Percentiles rank a stretch among this genome's conserved stretches.
These are phyloP conservation scores for Xenopus borealis DNA, from an alignment of 2,113 vertebrate genomes.

Conservation along the genomic window DNA sequence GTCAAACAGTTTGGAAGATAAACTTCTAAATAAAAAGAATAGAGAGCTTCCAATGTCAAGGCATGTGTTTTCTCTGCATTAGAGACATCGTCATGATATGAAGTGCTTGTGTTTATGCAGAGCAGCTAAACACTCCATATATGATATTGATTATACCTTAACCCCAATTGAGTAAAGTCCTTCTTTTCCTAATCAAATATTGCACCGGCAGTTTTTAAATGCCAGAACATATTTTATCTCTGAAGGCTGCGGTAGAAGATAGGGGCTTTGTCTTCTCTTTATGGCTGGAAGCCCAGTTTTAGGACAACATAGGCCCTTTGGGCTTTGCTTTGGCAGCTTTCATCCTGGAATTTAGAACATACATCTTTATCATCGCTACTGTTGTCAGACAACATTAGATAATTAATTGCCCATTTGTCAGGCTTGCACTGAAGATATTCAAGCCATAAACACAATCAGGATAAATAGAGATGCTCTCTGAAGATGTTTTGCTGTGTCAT, in stretches of 20 bases:
- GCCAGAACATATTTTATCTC: slow-evolving; percentile 80
- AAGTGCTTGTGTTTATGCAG: slow-evolving; percentile 81
- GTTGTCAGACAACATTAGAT: slow-evolving; percentile 99
- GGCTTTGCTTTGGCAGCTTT: slow-evolving; percentile 74
- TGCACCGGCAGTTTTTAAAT: slow-evolving; percentile 78
- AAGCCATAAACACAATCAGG: slow-evolving; percentile 90
- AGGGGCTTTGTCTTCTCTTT: slow-evolving; percentile 71
- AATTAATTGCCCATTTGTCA: slow-evolving; percentile 99
- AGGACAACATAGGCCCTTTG: slow-evolving; percentile 74
- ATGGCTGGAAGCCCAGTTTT: slow-evolving; percentile 76
- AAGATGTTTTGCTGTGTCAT: slow-evolving; percentile 84
- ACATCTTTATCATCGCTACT: slow-evolving; percentile 99
- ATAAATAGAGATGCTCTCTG: slow-evolving; percentile 87
- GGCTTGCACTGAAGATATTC: slow-evolving; percentile 93
- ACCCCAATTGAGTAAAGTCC: slow-evolving; percentile 84
- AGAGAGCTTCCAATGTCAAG: slow-evolving; percentile 66
- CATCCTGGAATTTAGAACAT: slow-evolving; percentile 84
- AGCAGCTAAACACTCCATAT: slow-evolving; percentile 74
- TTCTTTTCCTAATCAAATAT: slow-evolving; percentile 80
- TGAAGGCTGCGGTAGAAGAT: slow-evolving; percentile 70
- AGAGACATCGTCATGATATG: slow-evolving; percentile 86
- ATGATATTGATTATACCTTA: slow-evolving; percentile 96
- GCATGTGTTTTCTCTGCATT: slow-evolving; percentile 76
- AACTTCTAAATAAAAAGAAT: slow-evolving; percentile 83
- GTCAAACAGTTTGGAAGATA: slow-evolving; percentile 87